These are phyloP conservation scores for Orthosia gracilis DNA, from an alignment of 2,888 invertebrate genomes.

Conservation along the genomic window DNA sequence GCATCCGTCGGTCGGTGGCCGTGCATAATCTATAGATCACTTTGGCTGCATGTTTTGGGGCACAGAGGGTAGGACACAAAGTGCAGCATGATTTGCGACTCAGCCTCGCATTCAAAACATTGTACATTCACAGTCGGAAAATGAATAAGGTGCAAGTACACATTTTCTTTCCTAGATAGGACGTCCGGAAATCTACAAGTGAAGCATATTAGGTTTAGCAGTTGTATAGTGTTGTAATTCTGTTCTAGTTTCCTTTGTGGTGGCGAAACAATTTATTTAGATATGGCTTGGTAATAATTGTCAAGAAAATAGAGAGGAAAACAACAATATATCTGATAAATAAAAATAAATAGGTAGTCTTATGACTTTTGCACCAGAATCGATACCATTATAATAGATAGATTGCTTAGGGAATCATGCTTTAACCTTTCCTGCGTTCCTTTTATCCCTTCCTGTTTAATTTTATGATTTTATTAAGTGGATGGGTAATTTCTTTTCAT, in stretches of 20 bases:
- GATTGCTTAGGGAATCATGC: not conserved
- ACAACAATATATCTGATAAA: conserved; percentile 1
- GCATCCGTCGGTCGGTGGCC: too few species aligned
- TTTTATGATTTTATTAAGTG: too few species aligned
- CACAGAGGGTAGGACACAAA: too few species aligned
- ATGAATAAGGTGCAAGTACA: not conserved
- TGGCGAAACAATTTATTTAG: not conserved
- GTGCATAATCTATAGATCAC: too few species aligned
- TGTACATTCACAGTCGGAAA: too few species aligned
- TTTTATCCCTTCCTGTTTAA: too few species aligned
- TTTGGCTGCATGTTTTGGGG: too few species aligned
- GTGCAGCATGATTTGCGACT: too few species aligned
- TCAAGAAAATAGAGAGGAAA: conserved; percentile 1
- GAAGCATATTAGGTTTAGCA: not conserved
- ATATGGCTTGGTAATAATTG: conserved; percentile 16
- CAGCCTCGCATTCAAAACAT: too few species aligned
- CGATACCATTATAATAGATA: not conserved
- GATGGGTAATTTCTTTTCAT: too few species aligned
- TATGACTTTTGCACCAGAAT: not conserved
- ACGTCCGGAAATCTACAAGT: not conserved
- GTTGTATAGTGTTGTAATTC: conserved; percentile 18
- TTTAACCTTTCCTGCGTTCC: too few species aligned
- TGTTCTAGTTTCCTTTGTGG: not conserved
- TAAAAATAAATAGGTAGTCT: not conserved
- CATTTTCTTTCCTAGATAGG: not conserved